phyloP scores from a whole-genome alignment of 2,113 vertebrate genomes.

The Silurus asotus region DNA sequence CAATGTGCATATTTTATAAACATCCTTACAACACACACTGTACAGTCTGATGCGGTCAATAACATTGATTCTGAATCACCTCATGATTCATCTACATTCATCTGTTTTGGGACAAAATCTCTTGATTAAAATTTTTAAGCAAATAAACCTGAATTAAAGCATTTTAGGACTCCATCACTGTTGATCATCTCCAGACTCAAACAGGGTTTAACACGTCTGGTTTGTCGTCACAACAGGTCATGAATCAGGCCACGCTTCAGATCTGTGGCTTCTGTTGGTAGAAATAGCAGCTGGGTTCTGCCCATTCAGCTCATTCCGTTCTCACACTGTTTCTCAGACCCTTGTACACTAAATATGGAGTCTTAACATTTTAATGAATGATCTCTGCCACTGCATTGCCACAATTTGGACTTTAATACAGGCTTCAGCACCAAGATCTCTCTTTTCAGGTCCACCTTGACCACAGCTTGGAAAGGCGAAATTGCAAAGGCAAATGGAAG shows the following conservation, averaged over 20 bases:
- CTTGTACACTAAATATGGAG: not conserved
- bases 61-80: too few species aligned
- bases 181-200: not conserved
- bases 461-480: not conserved
- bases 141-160: too few species aligned
- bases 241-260: not conserved
- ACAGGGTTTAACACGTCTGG: not conserved
- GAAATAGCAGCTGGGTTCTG: conserved; percentile 5
- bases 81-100: not conserved
- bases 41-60: not conserved
- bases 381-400: not conserved
- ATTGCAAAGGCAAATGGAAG: not conserved
- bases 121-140: not conserved
- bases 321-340: not conserved
- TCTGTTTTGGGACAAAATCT: not conserved
- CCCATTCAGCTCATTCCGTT: conserved; percentile 5
- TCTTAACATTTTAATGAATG: not conserved
- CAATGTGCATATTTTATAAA: not conserved
- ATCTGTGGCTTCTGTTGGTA: not conserved
- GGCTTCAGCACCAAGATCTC: not conserved
- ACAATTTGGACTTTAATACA: not conserved
- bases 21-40: too few species aligned
- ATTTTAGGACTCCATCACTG: too few species aligned
- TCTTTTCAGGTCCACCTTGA: not conserved
- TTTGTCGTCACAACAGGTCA: not conserved